Evolutionary conservation across 2,797 vertebrate genomes (phyloP).

Genomic region (Scyliorhinus canicula): DNA sequence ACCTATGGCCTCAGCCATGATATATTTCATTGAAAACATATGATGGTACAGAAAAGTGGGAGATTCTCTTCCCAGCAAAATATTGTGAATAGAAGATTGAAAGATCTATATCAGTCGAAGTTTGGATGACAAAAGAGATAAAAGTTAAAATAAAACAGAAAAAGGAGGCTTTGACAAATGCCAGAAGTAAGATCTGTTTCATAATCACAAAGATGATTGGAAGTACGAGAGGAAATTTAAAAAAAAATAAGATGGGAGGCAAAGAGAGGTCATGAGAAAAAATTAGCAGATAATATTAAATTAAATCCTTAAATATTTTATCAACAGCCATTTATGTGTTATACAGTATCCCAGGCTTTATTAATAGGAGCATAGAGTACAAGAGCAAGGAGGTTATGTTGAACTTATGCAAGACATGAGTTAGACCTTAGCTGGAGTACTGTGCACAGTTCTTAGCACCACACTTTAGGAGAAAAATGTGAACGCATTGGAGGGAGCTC

Average conservation of each 20-base stretch:
- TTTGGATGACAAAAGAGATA: background rate
- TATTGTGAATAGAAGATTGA: background rate
- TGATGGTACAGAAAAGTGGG: background rate
- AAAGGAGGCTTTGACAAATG: background rate
- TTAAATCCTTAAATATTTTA: background rate
- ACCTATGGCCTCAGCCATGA: background rate
- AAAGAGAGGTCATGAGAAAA: background rate
- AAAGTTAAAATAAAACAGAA: constrained; percentile 1
- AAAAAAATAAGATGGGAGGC: background rate
- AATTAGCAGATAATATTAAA: background rate
- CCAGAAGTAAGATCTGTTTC: background rate
- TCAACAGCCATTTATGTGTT: no score
- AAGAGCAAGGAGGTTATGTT: no score
- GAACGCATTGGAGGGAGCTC: no score
- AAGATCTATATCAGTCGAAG: background rate
- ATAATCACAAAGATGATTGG: background rate
- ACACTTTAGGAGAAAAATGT: no score
- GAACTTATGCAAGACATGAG: no score
- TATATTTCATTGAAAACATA: background rate
- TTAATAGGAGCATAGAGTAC: no score
- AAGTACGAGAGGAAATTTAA: background rate
- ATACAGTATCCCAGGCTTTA: no score
- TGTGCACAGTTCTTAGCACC: no score
- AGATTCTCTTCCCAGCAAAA: background rate
- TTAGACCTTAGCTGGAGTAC: no score